phyloP scores from a whole-genome alignment of 2,888 invertebrate species.

The Globia sparganii region DNA sequence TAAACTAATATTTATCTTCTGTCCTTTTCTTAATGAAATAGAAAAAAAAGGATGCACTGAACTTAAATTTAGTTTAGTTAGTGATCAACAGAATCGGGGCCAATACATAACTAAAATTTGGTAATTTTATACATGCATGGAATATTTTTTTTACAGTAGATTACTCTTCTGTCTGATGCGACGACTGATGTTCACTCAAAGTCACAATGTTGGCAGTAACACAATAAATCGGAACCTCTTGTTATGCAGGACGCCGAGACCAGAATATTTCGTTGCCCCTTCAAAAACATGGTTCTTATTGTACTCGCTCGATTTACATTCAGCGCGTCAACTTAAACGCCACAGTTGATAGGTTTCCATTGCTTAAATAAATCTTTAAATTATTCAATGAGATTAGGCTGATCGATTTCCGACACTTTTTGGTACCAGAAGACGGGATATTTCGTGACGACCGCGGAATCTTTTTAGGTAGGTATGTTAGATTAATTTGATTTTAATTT shows the following conservation, averaged over 20 bases:
- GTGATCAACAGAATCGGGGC: no score
- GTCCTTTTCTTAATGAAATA: no score
- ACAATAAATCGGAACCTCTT: constrained; percentile 46
- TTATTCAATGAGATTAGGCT: constrained; percentile 76
- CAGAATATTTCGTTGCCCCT: constrained; percentile 30
- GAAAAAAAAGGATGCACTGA: no score
- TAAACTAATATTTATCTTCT: no score
- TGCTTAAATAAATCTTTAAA: constrained; percentile 74
- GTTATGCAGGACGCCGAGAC: constrained; percentile 36
- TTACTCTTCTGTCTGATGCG: neutral
- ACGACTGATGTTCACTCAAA: constrained; percentile 32
- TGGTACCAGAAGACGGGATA: constrained; percentile 25
- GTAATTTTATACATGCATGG: constrained; percentile 7
- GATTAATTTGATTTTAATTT: neutral
- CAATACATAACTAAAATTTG: no score
- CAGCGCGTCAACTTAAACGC: constrained; percentile 65
- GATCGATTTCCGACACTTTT: constrained; percentile 68
- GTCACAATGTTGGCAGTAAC: constrained; percentile 40
- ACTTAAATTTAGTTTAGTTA: no score
- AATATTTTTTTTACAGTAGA: neutral
- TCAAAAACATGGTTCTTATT: constrained; percentile 47
- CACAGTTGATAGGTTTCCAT: constrained; percentile 59
- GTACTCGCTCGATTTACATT: constrained; percentile 71
- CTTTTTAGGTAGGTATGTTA: neutral
- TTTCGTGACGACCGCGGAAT: constrained; percentile 10